phyloP scores from a whole-genome alignment of 2,888 invertebrate species.

The Calameuta pallipes region DNA sequence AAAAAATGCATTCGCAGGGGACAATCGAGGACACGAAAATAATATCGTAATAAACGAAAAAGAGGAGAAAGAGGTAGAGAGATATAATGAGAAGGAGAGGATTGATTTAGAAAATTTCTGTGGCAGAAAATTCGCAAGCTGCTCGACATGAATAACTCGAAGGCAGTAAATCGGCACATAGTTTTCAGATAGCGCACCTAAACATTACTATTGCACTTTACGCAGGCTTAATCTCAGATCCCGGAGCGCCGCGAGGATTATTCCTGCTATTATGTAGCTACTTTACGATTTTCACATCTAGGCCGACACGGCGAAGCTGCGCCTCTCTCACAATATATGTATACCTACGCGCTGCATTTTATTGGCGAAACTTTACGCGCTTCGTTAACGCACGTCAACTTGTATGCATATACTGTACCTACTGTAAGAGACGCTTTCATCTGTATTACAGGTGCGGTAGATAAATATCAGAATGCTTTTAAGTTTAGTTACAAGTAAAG shows the following conservation, averaged over 20 bases:
- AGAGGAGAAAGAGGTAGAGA: neutral
- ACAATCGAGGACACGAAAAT: neutral
- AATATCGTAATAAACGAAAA: neutral
- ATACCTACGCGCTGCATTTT: neutral
- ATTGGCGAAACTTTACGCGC: neutral
- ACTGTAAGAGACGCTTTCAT: neutral
- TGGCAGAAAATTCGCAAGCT: neutral
- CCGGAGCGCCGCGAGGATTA: conserved; percentile 46
- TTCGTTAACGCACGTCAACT: neutral
- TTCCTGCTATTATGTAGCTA: conserved; percentile 54
- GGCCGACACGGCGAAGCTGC: conserved; percentile 36
- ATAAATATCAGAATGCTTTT: neutral
- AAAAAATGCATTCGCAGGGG: neutral
- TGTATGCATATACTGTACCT: neutral
- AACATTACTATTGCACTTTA: conserved; percentile 50
- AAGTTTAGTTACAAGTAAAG: neutral
- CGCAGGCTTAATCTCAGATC: conserved; percentile 55
- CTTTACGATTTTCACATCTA: conserved; percentile 62
- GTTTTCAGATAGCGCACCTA: conserved; percentile 28
- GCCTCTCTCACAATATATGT: neutral
- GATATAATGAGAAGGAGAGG: neutral
- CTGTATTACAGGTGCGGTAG: conserved; percentile 2
- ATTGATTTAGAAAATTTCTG: neutral
- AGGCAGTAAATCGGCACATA: conserved; percentile 15
- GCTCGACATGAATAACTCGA: neutral